Percentiles rank a stretch among this genome's conserved stretches.
phyloP scores from a whole-genome alignment of 2,797 vertebrate genomes.

The Percopsis omiscomaycus region DNA sequence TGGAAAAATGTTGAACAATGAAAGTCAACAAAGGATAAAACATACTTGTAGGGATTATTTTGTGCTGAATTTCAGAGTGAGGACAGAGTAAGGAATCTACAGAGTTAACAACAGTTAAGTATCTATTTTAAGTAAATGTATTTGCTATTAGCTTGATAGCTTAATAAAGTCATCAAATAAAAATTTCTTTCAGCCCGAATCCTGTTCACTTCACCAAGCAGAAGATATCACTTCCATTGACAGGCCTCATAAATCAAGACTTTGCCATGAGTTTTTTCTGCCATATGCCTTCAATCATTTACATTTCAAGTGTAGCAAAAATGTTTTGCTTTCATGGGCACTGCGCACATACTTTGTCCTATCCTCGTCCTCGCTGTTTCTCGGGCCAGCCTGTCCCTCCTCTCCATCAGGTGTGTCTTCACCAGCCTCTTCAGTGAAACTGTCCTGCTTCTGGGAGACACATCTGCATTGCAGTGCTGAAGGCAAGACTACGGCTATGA shows the following conservation, averaged over 20 bases:
- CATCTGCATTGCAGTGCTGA: constrained; percentile 81
- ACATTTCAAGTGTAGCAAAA: constrained; percentile 2
- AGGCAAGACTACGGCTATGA: constrained; percentile 37
- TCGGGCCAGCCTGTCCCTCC: too few relatives aligned
- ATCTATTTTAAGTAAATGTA: background rate
- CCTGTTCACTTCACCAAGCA: constrained; percentile 37
- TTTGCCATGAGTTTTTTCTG: constrained; percentile 17
- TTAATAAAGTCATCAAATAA: constrained; percentile 25
- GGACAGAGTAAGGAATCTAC: too few relatives aligned
- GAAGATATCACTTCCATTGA: constrained; percentile 42
- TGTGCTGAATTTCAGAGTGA: too few relatives aligned
- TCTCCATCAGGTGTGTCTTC: background rate
- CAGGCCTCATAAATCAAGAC: constrained; percentile 57
- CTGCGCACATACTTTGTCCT: constrained; percentile 17
- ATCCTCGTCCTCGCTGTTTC: background rate
- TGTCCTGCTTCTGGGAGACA: constrained; percentile 29
- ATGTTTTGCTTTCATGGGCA: constrained; percentile 14
- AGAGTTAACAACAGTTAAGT: too few relatives aligned
- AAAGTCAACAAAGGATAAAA: too few relatives aligned
- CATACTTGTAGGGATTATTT: too few relatives aligned
- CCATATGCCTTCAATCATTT: constrained; percentile 40
- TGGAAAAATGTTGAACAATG: too few relatives aligned
- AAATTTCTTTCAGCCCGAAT: constrained; percentile 5
- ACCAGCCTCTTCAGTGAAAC: constrained; percentile 11
- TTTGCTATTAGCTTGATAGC: constrained; percentile 14